A percentile compares a stretch with the other conserved stretches of the same genome.
Conservation (phyloP, 2,888 invertebrate genomes). For the Allolobophora icterica region DNA sequence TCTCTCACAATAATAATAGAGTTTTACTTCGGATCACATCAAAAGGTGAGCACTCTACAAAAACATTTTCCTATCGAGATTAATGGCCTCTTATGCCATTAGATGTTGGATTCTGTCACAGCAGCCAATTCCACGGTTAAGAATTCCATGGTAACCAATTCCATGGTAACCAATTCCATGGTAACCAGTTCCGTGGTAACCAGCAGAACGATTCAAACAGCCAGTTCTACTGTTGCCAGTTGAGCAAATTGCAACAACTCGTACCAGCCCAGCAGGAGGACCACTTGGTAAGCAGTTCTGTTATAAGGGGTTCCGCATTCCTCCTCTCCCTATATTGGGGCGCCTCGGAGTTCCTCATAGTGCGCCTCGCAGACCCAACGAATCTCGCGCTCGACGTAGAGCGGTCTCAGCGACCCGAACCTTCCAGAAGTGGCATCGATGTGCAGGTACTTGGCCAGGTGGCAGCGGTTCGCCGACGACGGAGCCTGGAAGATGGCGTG, state of each 20-base stretch:
- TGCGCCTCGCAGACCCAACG: constrained; percentile 51
- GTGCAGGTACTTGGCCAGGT: constrained; percentile 49
- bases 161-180: too few species aligned
- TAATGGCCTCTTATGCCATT: too few species aligned
- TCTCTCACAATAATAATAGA: neutral
- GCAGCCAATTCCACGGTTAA: too few species aligned
- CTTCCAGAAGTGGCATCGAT: constrained; percentile 48
- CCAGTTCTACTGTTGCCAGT: neutral
- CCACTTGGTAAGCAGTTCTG: neutral
- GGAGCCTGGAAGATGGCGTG: constrained; percentile 48
- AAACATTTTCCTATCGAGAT: too few species aligned
- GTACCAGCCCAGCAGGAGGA: neutral
- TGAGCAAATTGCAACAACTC: neutral
- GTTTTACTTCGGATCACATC: too few species aligned
- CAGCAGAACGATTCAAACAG: neutral
- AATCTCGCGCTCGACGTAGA: constrained; percentile 49
- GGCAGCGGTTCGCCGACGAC: constrained; percentile 46
- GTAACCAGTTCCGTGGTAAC: neutral
- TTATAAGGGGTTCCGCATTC: neutral
- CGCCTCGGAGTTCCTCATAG: constrained; percentile 49
- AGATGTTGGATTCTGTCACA: too few species aligned
- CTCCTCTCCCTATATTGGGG: constrained; percentile 27
- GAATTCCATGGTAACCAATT: too few species aligned
- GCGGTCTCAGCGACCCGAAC: constrained; percentile 49
- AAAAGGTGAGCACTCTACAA: too few species aligned